phyloP scores from a whole-genome alignment of 2,888 invertebrate species.

The Athripsodes cinereus region DNA sequence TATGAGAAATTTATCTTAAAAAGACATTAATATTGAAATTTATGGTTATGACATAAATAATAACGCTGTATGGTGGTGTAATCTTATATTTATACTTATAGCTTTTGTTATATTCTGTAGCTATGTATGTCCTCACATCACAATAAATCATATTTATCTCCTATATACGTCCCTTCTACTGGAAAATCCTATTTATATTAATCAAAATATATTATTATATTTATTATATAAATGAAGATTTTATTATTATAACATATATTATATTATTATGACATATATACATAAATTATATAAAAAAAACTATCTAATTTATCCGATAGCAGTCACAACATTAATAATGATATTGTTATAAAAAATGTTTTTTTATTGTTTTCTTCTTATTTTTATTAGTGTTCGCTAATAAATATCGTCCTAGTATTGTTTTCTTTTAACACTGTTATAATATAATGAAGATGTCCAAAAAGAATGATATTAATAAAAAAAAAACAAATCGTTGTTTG shows the following conservation, averaged over 20 bases:
- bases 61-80: not conserved
- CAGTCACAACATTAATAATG: no score
- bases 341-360: no score
- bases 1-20: conserved; percentile 11
- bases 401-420: no score
- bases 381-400: no score
- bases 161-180: conserved; percentile 3
- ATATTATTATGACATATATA: not conserved
- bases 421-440: no score
- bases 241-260: not conserved
- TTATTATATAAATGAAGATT: not conserved
- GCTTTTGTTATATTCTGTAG: not conserved
- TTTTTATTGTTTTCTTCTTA: no score
- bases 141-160: conserved; percentile 21
- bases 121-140: not conserved
- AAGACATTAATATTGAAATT: conserved; percentile 20
- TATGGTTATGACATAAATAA: conserved; percentile 17
- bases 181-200: not conserved
- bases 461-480: no score
- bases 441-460: no score
- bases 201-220: not conserved
- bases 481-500: no score
- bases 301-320: no score
- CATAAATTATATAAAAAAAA: no score
- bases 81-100: not conserved